Percentiles rank a stretch among this genome's conserved stretches.
phyloP scores from a whole-genome alignment of 53 echinoderm and acorn worm genomes.

The Echinometra lucunter region DNA sequence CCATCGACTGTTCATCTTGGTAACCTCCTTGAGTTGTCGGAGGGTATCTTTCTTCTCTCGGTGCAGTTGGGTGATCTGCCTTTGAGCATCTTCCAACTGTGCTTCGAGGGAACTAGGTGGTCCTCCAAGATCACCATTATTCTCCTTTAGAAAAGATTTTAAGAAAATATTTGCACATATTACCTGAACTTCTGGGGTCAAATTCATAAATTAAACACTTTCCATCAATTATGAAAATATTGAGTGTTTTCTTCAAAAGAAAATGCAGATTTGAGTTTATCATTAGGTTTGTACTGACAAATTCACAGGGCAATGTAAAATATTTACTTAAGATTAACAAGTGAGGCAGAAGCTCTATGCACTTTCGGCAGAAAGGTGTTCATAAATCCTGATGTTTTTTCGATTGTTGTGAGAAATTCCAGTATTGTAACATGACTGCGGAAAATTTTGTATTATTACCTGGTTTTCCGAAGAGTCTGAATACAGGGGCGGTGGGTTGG shows the following conservation, averaged over 20 bases:
- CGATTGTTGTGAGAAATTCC: too few relatives aligned
- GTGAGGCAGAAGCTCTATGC: too few relatives aligned
- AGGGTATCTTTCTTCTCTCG: conserved; percentile 32
- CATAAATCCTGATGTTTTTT: too few relatives aligned
- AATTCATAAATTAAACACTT: too few relatives aligned
- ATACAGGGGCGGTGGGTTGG: not conserved
- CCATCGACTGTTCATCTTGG: conserved; percentile 67
- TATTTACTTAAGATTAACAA: too few relatives aligned
- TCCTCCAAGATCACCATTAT: conserved; percentile 10
- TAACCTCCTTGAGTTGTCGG: conserved; percentile 37
- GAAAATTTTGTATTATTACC: not conserved
- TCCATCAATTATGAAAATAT: too few relatives aligned
- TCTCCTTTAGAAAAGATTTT: conserved; percentile 13
- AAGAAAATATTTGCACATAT: not conserved
- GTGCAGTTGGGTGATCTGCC: not conserved
- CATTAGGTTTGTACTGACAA: too few relatives aligned
- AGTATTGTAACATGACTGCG: not conserved
- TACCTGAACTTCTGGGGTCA: too few relatives aligned
- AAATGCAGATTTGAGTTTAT: too few relatives aligned
- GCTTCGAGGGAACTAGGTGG: not conserved
- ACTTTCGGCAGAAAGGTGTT: too few relatives aligned
- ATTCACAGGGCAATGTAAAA: too few relatives aligned
- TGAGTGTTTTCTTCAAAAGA: too few relatives aligned
- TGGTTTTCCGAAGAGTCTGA: conserved; percentile 13
- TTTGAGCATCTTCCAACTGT: not conserved